Base-by-base conservation (phyloP, 2,888 invertebrate species). In the Octodonta nipae region DNA sequence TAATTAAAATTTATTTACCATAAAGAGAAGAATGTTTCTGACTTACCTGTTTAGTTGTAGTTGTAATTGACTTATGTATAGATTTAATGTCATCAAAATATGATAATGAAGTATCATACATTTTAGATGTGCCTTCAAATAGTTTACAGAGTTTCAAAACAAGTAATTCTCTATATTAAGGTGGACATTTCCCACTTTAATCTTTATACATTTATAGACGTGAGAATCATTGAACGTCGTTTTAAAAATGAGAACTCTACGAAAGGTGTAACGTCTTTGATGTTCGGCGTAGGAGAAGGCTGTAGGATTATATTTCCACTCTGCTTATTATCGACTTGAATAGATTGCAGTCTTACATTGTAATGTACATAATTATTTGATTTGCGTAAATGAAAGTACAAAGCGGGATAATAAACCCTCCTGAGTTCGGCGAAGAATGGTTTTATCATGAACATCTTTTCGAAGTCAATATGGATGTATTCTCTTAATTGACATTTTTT, bases 361-460 rank as follows among this genome's bases (percentile, higher is more conserved):
- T 73, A 58, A 49, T 75, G 78, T 8, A 70, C 71, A 40, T 76
- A 71, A 30, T 76, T 75, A 15, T 70, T 65, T 0, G 85, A 84
- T 54, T 72, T 73, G 25, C 84, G 65, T 40, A 73, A 65, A 46
- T 84, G 82, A 41, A 79, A 47, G 76, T 81, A 83, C 25, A 84
- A 50, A 0, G 77, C 83, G 1, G 86, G 83, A 34, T 69, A 70
- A 52, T 81, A 82, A 1, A 72, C 75, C 24, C 87, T 65, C 25
- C 79, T 61, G 13, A 87, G 56, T 49, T 81, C 80, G 0, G 84
- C 83, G 51, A 79, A 83, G 60, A 84, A 85, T 1, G 87, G 86
- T 55, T 83, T 83, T 0, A 80, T 75, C 81, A 87, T 84, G 46
- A 79, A 79, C 85, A 87, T 85, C 56, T 79, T 82, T 30, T 75